Base-by-base conservation (phyloP, 2,113 vertebrate genomes). In the Vanacampus margaritifer region DNA sequence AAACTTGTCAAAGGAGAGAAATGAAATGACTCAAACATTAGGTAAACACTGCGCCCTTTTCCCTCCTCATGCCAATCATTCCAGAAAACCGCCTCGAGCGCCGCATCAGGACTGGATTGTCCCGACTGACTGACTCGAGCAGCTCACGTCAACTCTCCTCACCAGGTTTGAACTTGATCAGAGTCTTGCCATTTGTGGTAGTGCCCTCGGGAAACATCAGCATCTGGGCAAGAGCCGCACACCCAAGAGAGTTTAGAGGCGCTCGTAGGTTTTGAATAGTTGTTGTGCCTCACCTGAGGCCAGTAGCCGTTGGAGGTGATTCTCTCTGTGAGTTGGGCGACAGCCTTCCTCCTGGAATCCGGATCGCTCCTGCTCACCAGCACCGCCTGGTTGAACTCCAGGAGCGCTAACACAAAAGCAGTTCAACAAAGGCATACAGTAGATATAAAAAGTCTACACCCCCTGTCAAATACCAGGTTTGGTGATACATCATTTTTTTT, bases 161-260 rank as follows among this genome's bases (percentile, higher is more conserved):
- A 95, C 94, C 95, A 11, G 91, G 94, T 75, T 96, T 96, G 82
- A 95, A 96, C 76, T 94, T 95, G 74, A 96, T 90, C 66, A 96
- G 88, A 58, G 85, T 85, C 41, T 68, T 83, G 68, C 95, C 95
- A 35, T 95, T 96, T 2, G 94, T 95, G 1, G 94, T 95, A 61
- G 95, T 96, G 60, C 95, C 95, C 68, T 96, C 95, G 0, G 95
- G 93, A 78, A 94, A 96, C 83, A 96, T 94, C 16, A 95, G 87
- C 85, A 95, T 94, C 95, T 96, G 73, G 37, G 39, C 8, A 19
- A 35, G 43, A 16, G 23, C 41, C 14, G 11, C 14, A 8, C 11
- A 2, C 43, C 43, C 43, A 28, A 36, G 26, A 32, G 57, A 32
- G 14, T 60, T n/a, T 36, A 37, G 16, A 5, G 16, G 26, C 32